Evolutionary conservation across 2,113 vertebrate species (phyloP).

Genomic region (Alectura lathami): DNA sequence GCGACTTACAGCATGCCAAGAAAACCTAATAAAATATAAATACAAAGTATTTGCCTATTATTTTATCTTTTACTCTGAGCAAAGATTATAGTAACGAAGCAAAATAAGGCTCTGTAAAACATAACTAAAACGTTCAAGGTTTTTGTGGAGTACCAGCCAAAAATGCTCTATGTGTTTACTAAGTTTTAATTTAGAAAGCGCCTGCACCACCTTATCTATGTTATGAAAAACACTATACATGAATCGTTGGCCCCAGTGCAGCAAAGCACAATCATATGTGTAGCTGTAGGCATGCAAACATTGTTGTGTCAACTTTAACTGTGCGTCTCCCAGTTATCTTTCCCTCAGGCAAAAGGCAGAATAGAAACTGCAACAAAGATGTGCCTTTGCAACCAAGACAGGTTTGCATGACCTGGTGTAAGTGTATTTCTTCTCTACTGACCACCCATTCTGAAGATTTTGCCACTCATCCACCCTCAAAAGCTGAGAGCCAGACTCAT

Average conservation of each 20-base stretch:
- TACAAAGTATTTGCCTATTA: not conserved
- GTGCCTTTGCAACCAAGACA: not conserved
- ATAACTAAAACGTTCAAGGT: not conserved
- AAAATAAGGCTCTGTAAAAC: not conserved
- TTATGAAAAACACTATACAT: not conserved
- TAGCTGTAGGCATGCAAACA: not conserved
- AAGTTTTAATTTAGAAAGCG: not conserved
- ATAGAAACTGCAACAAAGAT: not conserved
- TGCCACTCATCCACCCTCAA: not conserved
- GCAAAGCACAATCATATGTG: not conserved
- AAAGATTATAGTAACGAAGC: not conserved
- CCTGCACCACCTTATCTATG: not conserved
- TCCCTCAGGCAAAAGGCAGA: not conserved
- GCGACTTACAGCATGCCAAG: not conserved
- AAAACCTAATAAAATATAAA: not conserved
- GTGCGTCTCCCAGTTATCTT: not conserved
- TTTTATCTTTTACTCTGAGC: not conserved
- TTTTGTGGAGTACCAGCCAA: not conserved
- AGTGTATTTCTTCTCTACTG: not conserved
- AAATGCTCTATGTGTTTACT: not conserved
- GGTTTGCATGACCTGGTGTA: not conserved
- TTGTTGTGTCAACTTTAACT: not conserved
- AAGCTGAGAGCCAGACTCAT: fast-evolving
- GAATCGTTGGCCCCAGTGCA: not conserved
- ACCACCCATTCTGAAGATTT: not conserved